phyloP scores from a whole-genome alignment of 2,888 invertebrate species.

The Lepetodrilus schrolli region DNA sequence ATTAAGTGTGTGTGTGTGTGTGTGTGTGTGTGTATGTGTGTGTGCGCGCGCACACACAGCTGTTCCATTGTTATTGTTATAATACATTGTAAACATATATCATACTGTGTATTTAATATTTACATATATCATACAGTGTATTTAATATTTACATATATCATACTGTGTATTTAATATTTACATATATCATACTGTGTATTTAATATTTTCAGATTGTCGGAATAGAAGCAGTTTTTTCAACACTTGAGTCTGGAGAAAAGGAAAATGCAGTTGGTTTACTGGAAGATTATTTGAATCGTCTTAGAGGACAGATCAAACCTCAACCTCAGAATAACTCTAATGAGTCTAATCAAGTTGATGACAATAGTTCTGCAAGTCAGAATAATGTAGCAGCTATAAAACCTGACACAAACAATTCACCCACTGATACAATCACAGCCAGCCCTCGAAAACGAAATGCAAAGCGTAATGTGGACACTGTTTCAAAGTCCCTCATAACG shows the following conservation, averaged over 20 bases:
- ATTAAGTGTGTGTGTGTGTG: too few relatives aligned
- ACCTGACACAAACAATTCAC: not conserved
- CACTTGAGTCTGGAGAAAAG: slow-evolving; percentile 1
- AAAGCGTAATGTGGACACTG: not conserved
- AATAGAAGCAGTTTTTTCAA: slow-evolving; percentile 7
- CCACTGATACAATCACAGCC: not conserved
- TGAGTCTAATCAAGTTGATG: not conserved
- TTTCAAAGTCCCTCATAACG: too few relatives aligned
- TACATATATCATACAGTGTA: too few relatives aligned
- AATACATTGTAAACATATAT: too few relatives aligned
- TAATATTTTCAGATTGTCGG: slow-evolving; percentile 21
- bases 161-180: too few relatives aligned
- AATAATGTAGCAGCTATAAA: not conserved
- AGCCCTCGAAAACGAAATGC: not conserved
- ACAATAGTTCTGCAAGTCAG: not conserved
- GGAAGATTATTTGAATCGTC: not conserved
- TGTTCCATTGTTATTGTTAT: too few relatives aligned
- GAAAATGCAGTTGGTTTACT: slow-evolving; percentile 6
- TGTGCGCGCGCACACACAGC: too few relatives aligned
- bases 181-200: too few relatives aligned
- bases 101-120: too few relatives aligned
- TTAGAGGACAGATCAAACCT: slow-evolving; percentile 9
- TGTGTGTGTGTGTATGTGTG: too few relatives aligned
- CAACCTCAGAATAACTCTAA: not conserved
- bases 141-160: too few relatives aligned